phyloP scores from a whole-genome alignment of 64 coral and sea anemone genomes.

The Trachythela sp. region DNA sequence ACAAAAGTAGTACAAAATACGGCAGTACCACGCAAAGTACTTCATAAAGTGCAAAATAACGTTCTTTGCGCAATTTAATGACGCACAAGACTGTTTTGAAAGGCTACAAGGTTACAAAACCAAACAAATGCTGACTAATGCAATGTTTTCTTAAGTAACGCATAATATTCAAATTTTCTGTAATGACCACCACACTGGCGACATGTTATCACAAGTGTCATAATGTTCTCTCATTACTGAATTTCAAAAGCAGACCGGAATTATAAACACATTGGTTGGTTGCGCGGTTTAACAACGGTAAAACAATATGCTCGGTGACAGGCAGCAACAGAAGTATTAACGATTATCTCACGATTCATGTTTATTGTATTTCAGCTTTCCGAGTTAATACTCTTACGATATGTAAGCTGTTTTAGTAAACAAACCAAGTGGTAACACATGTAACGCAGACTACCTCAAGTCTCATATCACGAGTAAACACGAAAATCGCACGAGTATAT shows the following conservation, averaged over 20 bases:
- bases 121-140: neutral
- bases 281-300: neutral
- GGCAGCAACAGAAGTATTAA: neutral
- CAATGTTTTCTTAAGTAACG: neutral
- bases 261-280: neutral
- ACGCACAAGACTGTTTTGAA: neutral
- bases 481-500: neutral
- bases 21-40: neutral
- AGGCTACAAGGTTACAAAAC: no score
- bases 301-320: neutral
- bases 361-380: conserved; percentile 18
- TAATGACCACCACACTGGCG: neutral
- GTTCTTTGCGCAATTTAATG: neutral
- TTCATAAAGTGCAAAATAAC: neutral
- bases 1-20: neutral
- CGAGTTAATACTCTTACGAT: conserved; percentile 23
- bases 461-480: neutral
- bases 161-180: neutral
- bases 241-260: neutral
- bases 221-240: neutral
- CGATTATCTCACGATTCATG: conserved; percentile 18
- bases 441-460: neutral
- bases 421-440: conserved; percentile 10
- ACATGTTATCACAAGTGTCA: neutral
- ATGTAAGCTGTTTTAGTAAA: neutral